Evolutionary conservation across 2,113 vertebrate genomes (phyloP).

Genomic region (Ranitomeya imitator): DNA sequence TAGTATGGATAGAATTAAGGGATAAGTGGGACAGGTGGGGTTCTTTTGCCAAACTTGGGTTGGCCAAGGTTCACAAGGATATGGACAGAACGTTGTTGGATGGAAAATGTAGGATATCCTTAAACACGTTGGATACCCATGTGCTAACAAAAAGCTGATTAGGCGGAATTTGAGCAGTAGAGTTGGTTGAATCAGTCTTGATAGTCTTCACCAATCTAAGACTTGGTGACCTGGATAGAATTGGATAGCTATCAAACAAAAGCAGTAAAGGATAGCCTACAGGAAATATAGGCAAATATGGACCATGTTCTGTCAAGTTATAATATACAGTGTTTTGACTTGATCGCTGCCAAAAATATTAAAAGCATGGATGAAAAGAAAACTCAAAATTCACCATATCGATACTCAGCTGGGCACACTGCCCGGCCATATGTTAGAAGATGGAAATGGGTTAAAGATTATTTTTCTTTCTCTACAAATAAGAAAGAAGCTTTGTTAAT

Average conservation of each 20-base stretch:
- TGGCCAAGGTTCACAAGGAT: too few relatives aligned
- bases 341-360: neutral
- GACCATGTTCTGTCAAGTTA: neutral
- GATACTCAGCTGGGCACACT: conserved; percentile 40
- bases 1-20: too few relatives aligned
- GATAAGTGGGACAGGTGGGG: too few relatives aligned
- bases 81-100: neutral
- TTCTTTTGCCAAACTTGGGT: too few relatives aligned
- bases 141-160: neutral
- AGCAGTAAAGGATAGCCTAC: neutral
- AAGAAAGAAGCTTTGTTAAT: conserved; percentile 51
- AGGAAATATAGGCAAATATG: neutral
- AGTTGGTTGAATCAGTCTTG: neutral
- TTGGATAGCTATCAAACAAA: neutral
- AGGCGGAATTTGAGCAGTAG: neutral
- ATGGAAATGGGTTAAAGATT: conserved; percentile 47
- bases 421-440: conserved; percentile 42
- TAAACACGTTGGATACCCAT: too few relatives aligned
- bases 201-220: neutral
- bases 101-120: neutral
- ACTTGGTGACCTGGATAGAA: neutral
- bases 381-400: conserved; percentile 17
- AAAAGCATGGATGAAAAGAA: neutral
- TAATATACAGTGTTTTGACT: neutral
- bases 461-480: conserved; percentile 39